phyloP scores from a whole-genome alignment of 1,140 invertebrate species.

The Drosophila athabasca region DNA sequence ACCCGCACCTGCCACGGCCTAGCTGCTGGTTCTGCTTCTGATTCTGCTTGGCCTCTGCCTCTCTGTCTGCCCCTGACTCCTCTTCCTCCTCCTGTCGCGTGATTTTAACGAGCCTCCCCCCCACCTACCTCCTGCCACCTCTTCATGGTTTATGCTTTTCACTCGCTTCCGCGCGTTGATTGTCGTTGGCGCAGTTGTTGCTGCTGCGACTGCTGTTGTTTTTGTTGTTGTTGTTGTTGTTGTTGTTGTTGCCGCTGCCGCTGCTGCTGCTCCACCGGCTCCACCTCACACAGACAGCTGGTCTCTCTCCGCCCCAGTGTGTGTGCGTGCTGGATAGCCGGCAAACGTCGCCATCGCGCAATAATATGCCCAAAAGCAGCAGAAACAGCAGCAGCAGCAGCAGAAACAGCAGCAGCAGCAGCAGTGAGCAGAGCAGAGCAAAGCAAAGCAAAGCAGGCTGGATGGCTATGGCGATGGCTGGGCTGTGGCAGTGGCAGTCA shows the following conservation, averaged over 20 bases:
- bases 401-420: conserved; percentile 7
- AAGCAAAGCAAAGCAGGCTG: conserved; percentile 46
- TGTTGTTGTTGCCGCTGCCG: conserved; percentile 21
- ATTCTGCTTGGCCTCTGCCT: conserved; percentile 17
- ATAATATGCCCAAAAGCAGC: conserved; percentile 82
- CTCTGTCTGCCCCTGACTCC: conserved; percentile 13
- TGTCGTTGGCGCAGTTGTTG: conserved; percentile 56
- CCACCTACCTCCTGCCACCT: conserved; percentile 15
- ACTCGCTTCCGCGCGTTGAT: conserved; percentile 78
- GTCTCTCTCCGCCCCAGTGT: conserved; percentile 41
- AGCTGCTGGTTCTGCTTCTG: conserved; percentile 21
- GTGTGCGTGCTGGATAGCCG: conserved; percentile 74
- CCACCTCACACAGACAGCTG: conserved; percentile 60
- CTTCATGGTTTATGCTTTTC: conserved; percentile 80
- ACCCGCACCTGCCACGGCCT: conserved; percentile 14
- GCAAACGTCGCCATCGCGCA: conserved; percentile 65
- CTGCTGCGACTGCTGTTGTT: conserved; percentile 27
- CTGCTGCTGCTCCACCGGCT: conserved; percentile 57
- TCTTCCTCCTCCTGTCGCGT: conserved; percentile 67
- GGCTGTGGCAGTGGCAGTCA: conserved; percentile 21
- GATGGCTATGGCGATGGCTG: too few species aligned
- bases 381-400: conserved; percentile 38
- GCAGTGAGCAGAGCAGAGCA: conserved; percentile 40
- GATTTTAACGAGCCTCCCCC: conserved; percentile 78
- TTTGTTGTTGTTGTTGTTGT: conserved; percentile 12